Conservation (phyloP, 92 coral and sea anemone genomes). For the Porites lobata region DNA sequence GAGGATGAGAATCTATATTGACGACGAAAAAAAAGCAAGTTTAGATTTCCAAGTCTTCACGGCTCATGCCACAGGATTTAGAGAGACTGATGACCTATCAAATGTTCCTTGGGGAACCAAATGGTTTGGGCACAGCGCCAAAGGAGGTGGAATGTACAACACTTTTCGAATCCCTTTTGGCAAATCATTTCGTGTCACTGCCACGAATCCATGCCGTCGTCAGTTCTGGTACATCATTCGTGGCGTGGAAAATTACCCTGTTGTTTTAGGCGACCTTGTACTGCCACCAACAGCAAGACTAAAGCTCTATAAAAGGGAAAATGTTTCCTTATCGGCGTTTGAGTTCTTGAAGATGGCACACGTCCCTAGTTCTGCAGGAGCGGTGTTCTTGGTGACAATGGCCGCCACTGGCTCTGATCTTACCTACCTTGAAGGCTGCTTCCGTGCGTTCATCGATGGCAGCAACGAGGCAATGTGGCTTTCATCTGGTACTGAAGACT, state of each 20-base stretch:
- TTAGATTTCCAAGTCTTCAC: slow-evolving; percentile 31
- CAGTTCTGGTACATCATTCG: slow-evolving; percentile 57
- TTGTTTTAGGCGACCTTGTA: slow-evolving; percentile 42
- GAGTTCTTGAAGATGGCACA: slow-evolving; percentile 49
- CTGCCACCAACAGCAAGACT: slow-evolving; percentile 48
- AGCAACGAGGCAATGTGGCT: slow-evolving; percentile 45
- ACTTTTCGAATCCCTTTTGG: slow-evolving; percentile 63
- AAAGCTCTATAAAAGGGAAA: slow-evolving; percentile 40
- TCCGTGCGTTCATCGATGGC: slow-evolving; percentile 62
- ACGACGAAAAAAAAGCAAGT: slow-evolving; percentile 43
- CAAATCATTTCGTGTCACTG: slow-evolving; percentile 45
- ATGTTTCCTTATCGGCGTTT: slow-evolving; percentile 22
- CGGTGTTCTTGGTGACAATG: slow-evolving; percentile 59
- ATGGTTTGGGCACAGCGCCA: slow-evolving; percentile 51
- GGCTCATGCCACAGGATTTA: slow-evolving; percentile 31
- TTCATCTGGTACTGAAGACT: slow-evolving; percentile 72
- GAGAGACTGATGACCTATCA: neutral
- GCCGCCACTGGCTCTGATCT: slow-evolving; percentile 28
- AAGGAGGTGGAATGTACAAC: slow-evolving; percentile 46
- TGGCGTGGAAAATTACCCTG: slow-evolving; percentile 46
- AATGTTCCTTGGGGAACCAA: slow-evolving; percentile 56
- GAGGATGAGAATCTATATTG: slow-evolving; percentile 56
- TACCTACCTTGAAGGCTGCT: slow-evolving; percentile 58
- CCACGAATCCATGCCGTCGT: slow-evolving; percentile 1
- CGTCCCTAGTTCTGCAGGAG: slow-evolving; percentile 34